phyloP scores from a whole-genome alignment of 2,797 vertebrate species.

The Pteronotus mesoamericanus region DNA sequence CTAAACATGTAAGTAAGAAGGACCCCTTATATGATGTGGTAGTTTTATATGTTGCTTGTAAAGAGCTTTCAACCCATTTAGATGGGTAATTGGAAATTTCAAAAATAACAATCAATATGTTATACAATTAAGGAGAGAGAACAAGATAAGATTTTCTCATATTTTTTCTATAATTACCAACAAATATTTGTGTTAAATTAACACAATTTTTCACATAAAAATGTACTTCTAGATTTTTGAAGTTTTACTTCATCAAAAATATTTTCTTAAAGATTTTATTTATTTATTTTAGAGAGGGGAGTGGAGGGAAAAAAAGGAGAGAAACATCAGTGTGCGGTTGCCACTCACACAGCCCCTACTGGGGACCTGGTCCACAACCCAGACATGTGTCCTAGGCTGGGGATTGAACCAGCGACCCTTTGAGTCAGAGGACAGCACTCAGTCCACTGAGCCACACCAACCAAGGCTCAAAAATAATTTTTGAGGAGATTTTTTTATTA shows the following conservation, averaged over 20 bases:
- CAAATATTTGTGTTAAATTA: background rate
- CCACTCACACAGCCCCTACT: no score
- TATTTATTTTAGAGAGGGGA: no score
- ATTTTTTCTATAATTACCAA: background rate
- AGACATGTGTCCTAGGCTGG: no score
- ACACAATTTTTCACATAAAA: background rate
- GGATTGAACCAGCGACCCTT: no score
- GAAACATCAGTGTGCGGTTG: no score
- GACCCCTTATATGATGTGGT: background rate
- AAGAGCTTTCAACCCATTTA: background rate
- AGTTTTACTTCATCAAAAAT: background rate
- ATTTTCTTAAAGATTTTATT: no score
- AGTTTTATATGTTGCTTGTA: background rate
- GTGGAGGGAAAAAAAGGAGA: no score
- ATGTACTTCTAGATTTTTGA: background rate
- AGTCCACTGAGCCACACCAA: no score
- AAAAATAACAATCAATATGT: background rate
- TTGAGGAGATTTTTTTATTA: background rate
- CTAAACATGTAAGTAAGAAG: background rate
- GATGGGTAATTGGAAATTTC: background rate
- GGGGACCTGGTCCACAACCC: no score
- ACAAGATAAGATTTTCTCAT: background rate
- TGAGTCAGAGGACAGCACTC: no score
- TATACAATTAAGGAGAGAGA: background rate
- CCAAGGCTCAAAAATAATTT: background rate